phyloP scores from a whole-genome alignment of 2,888 invertebrate species.

The Laothoe populi region DNA sequence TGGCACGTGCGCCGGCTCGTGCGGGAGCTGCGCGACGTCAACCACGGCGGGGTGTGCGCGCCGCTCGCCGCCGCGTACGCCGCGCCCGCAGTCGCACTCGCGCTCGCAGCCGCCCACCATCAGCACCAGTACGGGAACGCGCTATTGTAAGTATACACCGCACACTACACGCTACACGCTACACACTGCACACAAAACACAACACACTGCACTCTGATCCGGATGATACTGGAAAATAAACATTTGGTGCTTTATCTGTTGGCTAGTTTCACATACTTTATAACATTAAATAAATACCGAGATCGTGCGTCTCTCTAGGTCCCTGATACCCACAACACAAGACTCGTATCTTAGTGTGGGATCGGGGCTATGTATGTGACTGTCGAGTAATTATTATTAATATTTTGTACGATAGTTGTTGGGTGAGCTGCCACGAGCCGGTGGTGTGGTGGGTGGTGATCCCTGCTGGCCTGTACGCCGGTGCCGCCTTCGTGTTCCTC shows the following conservation, averaged over 20 bases:
- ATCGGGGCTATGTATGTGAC: too few species aligned
- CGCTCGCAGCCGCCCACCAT: constrained; percentile 95
- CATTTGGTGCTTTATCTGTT: too few species aligned
- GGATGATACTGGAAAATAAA: neutral
- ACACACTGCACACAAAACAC: constrained; percentile 89
- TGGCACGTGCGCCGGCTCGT: constrained; percentile 97
- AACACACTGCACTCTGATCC: neutral
- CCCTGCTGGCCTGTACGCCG: constrained; percentile 92
- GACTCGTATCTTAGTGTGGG: too few species aligned
- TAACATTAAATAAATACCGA: too few species aligned
- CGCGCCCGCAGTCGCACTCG: constrained; percentile 95
- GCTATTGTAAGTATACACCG: constrained; percentile 91
- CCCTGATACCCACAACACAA: too few species aligned
- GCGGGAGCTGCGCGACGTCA: constrained; percentile 97
- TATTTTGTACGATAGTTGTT: constrained; percentile 94
- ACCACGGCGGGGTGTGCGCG: constrained; percentile 97
- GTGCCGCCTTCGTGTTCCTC: constrained; percentile 91
- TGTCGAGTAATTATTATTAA: too few species aligned
- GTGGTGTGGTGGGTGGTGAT: constrained; percentile 98
- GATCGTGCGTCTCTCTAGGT: too few species aligned
- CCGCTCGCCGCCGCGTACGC: constrained; percentile 97
- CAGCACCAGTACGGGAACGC: constrained; percentile 98
- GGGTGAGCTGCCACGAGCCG: constrained; percentile 96
- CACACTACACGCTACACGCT: constrained; percentile 50
- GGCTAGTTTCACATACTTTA: too few species aligned